phyloP scores from a whole-genome alignment of 2,113 vertebrate species.

The Jaculus jaculus region DNA sequence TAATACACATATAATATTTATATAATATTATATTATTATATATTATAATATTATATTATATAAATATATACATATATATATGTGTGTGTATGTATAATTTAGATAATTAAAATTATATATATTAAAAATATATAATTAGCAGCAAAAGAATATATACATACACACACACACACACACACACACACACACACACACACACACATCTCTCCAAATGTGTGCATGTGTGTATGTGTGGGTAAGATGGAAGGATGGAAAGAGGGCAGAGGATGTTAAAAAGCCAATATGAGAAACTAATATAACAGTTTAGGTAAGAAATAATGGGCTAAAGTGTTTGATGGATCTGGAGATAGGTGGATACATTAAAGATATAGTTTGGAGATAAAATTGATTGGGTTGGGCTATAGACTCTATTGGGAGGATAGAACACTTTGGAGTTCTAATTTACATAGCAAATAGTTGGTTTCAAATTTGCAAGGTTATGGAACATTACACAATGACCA shows the following conservation, averaged over 20 bases:
- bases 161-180: too few species aligned
- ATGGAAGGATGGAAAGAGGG: neutral
- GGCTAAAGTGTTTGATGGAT: neutral
- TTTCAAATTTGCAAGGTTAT: neutral
- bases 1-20: neutral
- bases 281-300: neutral
- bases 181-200: too few species aligned
- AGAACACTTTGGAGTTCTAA: conserved; percentile 32
- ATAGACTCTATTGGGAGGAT: neutral
- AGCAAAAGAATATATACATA: too few species aligned
- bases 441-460: neutral
- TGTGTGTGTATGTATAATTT: too few species aligned
- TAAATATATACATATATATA: too few species aligned
- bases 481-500: neutral
- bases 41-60: too few species aligned
- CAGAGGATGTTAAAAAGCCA: neutral
- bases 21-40: too few species aligned
- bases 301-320: neutral
- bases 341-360: neutral
- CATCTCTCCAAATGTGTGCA: too few species aligned
- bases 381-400: neutral
- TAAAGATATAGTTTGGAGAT: neutral
- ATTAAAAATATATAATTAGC: too few species aligned
- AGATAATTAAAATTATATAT: too few species aligned
- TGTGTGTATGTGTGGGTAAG: neutral